phyloP scores from a whole-genome alignment of 2,888 invertebrate genomes.

The Andrena haemorrhoa region DNA sequence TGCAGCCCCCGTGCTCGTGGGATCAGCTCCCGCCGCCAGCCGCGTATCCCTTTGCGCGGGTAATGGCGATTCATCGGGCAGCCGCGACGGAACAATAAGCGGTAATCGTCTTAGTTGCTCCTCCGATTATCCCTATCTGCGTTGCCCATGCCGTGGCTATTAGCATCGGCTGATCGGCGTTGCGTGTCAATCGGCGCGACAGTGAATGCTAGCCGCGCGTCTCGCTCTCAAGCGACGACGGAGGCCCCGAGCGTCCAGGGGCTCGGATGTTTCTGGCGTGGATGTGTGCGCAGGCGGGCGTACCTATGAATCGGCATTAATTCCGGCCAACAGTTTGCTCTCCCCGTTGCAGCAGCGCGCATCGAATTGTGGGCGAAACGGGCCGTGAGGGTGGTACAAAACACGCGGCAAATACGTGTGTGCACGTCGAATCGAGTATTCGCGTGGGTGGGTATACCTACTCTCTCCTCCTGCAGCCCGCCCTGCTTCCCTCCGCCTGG shows the following conservation, averaged over 20 bases:
- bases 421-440: slow-evolving; percentile 20
- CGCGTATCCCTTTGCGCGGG: slow-evolving; percentile 2
- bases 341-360: slow-evolving; percentile 24
- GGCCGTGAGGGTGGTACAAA: slow-evolving; percentile 24
- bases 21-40: slow-evolving; percentile 15
- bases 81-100: slow-evolving; percentile 45
- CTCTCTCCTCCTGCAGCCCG: neutral
- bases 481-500: neutral
- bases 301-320: slow-evolving; percentile 59
- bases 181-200: slow-evolving; percentile 38
- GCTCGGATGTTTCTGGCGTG: slow-evolving; percentile 20
- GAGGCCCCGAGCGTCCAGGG: slow-evolving; percentile 8
- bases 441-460: slow-evolving; percentile 12
- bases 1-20: neutral
- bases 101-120: slow-evolving; percentile 60
- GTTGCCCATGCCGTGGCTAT: slow-evolving; percentile 35
- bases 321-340: slow-evolving; percentile 51
- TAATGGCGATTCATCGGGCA: slow-evolving; percentile 43
- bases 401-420: slow-evolving; percentile 35
- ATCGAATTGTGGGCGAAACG: slow-evolving; percentile 25
- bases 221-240: neutral
- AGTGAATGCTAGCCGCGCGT: slow-evolving; percentile 3
- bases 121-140: slow-evolving; percentile 58
- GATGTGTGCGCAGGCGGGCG: neutral
- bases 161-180: slow-evolving; percentile 42